phyloP scores from a whole-genome alignment of 1,140 invertebrate genomes.

The Araneus ventricosus region DNA sequence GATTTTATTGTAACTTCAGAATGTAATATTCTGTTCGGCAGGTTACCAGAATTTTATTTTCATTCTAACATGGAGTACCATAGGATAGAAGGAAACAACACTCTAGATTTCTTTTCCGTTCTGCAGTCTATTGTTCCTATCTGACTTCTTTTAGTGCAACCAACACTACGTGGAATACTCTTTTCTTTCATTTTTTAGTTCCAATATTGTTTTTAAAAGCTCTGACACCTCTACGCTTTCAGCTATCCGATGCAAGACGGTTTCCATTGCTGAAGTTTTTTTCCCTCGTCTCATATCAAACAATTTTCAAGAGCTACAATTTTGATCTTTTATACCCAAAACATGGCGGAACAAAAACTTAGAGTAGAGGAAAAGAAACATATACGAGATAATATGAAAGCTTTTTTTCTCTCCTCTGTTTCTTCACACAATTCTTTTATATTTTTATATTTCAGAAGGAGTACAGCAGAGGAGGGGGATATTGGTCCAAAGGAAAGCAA shows the following conservation, averaged over 20 bases:
- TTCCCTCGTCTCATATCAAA: slow-evolving; percentile 22
- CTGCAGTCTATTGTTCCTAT: too few relatives aligned
- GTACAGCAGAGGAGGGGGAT: not conserved
- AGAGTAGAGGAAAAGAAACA: slow-evolving; percentile 23
- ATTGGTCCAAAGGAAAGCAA: slow-evolving; percentile 59
- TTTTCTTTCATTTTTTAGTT: not conserved
- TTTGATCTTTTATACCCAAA: slow-evolving; percentile 38
- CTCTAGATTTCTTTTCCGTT: too few relatives aligned
- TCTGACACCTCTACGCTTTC: slow-evolving; percentile 19
- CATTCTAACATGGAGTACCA: too few relatives aligned
- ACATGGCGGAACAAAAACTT: slow-evolving; percentile 25
- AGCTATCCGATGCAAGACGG: not conserved
- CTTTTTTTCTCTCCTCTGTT: slow-evolving; percentile 23
- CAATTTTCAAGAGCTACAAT: slow-evolving; percentile 29
- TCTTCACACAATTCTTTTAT: not conserved
- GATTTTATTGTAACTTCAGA: too few relatives aligned
- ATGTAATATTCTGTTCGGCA: too few relatives aligned
- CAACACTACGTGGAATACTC: too few relatives aligned
- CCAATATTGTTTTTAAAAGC: not conserved
- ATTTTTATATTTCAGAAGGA: slow-evolving; percentile 38
- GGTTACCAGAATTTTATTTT: too few relatives aligned
- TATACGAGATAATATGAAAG: slow-evolving; percentile 46
- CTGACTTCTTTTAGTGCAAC: too few relatives aligned
- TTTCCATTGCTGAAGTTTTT: not conserved
- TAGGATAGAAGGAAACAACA: not conserved